phyloP scores from a whole-genome alignment of 92 coral and sea anemone species.

The Zoanthus sociatus region DNA sequence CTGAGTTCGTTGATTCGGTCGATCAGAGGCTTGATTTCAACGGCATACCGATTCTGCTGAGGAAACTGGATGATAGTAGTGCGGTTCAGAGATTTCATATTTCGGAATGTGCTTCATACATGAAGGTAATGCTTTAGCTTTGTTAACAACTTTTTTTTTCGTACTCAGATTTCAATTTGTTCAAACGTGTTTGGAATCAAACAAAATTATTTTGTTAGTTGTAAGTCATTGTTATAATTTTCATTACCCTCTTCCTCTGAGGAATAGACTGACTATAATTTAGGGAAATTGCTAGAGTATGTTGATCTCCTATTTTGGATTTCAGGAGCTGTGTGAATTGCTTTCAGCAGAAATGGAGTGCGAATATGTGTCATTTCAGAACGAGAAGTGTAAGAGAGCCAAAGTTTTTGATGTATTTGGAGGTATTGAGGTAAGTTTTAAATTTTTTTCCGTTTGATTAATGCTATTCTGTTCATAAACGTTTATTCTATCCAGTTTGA shows the following conservation, averaged over 20 bases:
- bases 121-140: conserved; percentile 57
- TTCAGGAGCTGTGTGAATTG: conserved; percentile 67
- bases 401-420: conserved; percentile 79
- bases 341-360: conserved; percentile 53
- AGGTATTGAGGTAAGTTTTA: conserved; percentile 83
- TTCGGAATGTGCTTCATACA: conserved; percentile 54
- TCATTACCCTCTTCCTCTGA: background rate
- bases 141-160: too few relatives aligned
- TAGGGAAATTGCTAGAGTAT: background rate
- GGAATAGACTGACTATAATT: background rate
- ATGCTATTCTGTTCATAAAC: too few relatives aligned
- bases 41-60: conserved; percentile 79
- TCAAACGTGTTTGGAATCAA: background rate
- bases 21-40: conserved; percentile 85
- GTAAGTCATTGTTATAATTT: background rate
- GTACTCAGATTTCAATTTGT: background rate
- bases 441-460: too few relatives aligned
- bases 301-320: conserved; percentile 23
- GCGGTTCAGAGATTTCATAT: conserved; percentile 73
- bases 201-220: background rate
- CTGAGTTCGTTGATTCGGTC: conserved; percentile 74
- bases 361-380: conserved; percentile 40
- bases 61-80: conserved; percentile 73
- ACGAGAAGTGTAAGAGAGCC: conserved; percentile 63
- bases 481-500: background rate